Evolutionary conservation across 1,140 invertebrate genomes (phyloP).

Genomic region (Ptiloglossa arizonensis): DNA sequence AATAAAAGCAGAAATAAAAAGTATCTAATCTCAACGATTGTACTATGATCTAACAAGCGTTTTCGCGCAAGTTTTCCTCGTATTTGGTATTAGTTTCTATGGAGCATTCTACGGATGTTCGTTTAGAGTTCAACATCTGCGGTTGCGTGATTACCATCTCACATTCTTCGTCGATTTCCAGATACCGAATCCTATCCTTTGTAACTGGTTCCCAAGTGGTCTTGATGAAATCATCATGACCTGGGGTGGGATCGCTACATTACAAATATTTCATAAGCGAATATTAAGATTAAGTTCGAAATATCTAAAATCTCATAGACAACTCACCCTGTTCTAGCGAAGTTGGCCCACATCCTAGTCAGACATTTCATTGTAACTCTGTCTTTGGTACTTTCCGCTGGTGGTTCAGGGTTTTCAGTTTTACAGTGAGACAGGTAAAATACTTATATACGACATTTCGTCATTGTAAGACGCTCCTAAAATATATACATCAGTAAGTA

Average conservation of each 20-base stretch:
- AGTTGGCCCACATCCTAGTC: conserved; percentile 65
- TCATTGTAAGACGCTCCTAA: conserved; percentile 70
- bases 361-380: conserved; percentile 64
- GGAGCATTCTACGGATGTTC: too few relatives aligned
- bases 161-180: conserved; percentile 54
- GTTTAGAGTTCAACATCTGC: background rate
- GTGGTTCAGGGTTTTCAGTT: conserved; percentile 1
- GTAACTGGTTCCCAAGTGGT: conserved; percentile 54
- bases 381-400: conserved; percentile 26
- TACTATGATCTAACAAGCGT: too few relatives aligned
- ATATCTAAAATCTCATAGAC: background rate
- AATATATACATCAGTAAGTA: too few relatives aligned
- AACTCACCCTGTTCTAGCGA: conserved; percentile 62
- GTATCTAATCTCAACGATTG: too few relatives aligned
- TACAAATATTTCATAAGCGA: background rate
- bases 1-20: too few relatives aligned
- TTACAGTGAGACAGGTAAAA: conserved; percentile 51
- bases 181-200: conserved; percentile 23
- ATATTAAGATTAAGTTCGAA: background rate
- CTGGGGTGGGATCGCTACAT: conserved; percentile 56
- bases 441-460: conserved; percentile 68
- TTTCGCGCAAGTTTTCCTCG: too few relatives aligned
- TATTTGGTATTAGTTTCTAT: too few relatives aligned
- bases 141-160: background rate
- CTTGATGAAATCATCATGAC: conserved; percentile 24